Percentiles rank a stretch among this genome's conserved stretches.
Conservation (phyloP, 2,113 vertebrate genomes). For the Hippocampus mohnikei region DNA sequence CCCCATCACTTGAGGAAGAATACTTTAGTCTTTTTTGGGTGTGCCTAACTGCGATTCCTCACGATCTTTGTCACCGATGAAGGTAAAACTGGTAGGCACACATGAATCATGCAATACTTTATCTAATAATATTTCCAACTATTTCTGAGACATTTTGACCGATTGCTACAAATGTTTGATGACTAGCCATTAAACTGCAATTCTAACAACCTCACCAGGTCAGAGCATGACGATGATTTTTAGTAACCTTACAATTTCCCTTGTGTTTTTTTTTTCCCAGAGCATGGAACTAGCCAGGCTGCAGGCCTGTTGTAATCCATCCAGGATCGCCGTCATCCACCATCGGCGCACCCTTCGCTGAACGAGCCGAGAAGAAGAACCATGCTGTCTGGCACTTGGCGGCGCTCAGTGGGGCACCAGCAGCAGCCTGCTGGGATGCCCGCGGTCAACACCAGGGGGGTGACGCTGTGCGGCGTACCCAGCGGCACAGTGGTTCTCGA, state of each 20-base stretch:
- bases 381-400: slow-evolving; percentile 79
- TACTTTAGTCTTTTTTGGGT: background rate
- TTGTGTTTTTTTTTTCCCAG: slow-evolving; percentile 49
- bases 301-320: slow-evolving; percentile 28
- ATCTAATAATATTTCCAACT: background rate
- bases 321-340: slow-evolving; percentile 7
- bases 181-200: background rate
- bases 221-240: background rate
- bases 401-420: slow-evolving; percentile 56
- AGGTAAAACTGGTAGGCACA: background rate
- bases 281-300: slow-evolving; percentile 57
- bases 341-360: slow-evolving; percentile 33
- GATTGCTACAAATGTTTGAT: background rate
- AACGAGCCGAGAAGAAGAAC: slow-evolving; percentile 40
- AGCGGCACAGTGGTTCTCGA: slow-evolving; percentile 72
- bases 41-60: background rate
- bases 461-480: slow-evolving; percentile 57
- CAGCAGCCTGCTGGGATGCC: slow-evolving; percentile 35
- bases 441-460: slow-evolving; percentile 16
- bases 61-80: background rate
- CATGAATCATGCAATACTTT: background rate
- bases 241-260: background rate
- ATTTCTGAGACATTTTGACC: background rate
- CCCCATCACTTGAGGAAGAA: background rate
- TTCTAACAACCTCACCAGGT: background rate